phyloP scores from a whole-genome alignment of 1,140 invertebrate genomes.

The Aphis gossypii region DNA sequence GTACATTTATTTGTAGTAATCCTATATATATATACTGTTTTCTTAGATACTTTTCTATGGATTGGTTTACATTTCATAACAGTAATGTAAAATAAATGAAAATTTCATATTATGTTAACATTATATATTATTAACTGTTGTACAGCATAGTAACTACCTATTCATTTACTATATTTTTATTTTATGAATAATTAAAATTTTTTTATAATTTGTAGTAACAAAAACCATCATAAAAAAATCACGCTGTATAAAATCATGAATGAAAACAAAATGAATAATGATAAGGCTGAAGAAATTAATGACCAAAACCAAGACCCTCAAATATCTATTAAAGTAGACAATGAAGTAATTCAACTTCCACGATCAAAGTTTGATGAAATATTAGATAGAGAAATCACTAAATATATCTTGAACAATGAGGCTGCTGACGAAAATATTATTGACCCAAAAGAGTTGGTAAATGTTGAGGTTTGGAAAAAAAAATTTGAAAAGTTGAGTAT shows the following conservation, averaged over 20 bases:
- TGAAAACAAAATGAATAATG: background rate
- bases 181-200: background rate
- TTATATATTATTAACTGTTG: background rate
- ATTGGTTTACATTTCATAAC: background rate
- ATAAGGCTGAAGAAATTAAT: background rate
- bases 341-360: background rate
- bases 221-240: no score
- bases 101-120: background rate
- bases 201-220: background rate
- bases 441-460: background rate
- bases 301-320: background rate
- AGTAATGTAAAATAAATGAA: background rate
- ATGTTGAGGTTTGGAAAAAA: background rate
- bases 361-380: background rate
- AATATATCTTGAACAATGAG: fast-evolving
- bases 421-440: background rate
- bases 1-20: background rate
- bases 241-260: no score
- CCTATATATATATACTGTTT: no score
- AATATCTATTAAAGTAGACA: background rate
- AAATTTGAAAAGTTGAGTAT: background rate
- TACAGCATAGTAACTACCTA: background rate
- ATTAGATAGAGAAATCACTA: background rate
- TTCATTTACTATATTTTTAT: background rate
- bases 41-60: background rate